A percentile compares a stretch with the other conserved stretches of the same genome.
Evolutionary conservation across 2,888 invertebrate species (phyloP).

Genomic region (Lasioglossum villosulum): DNA sequence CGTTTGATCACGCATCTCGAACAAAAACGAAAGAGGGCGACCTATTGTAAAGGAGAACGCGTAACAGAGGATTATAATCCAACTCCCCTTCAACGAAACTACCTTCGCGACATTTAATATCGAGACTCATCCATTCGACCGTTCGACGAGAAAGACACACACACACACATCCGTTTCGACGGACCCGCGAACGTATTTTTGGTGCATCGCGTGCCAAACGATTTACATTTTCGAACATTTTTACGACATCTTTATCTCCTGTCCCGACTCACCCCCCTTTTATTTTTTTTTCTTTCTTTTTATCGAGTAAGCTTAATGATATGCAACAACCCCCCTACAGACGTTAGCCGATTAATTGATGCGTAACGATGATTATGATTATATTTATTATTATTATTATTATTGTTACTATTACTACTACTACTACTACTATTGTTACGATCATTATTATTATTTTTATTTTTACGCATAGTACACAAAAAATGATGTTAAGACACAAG

Average conservation of each 20-base stretch:
- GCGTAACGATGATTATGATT: constrained; percentile 72
- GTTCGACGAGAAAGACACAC: constrained; percentile 29
- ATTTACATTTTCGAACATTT: constrained; percentile 73
- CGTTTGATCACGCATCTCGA: constrained; percentile 47
- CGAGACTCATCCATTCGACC: constrained; percentile 40
- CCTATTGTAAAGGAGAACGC: constrained; percentile 46
- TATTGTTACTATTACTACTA: constrained; percentile 17
- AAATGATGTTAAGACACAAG: constrained; percentile 63
- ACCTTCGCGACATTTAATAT: constrained; percentile 47
- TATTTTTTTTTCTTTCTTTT: constrained; percentile 64
- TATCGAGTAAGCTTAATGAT: constrained; percentile 74
- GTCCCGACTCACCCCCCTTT: not conserved
- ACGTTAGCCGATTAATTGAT: constrained; percentile 74
- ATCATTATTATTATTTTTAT: constrained; percentile 70
- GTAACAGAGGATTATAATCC: constrained; percentile 57
- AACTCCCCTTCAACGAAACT: constrained; percentile 50
- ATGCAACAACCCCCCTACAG: constrained; percentile 72
- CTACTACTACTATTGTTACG: constrained; percentile 1
- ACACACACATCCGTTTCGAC: constrained; percentile 43
- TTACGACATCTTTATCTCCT: constrained; percentile 71
- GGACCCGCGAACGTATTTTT: constrained; percentile 12
- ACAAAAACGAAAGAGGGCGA: constrained; percentile 17
- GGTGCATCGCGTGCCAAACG: constrained; percentile 36
- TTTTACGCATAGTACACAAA: constrained; percentile 71
- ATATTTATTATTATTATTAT: constrained; percentile 51